Evolutionary conservation across 2,888 invertebrate species (phyloP), one percentile per base, ranked within the genome.

Genomic region (Blastobasis adustella): DNA sequence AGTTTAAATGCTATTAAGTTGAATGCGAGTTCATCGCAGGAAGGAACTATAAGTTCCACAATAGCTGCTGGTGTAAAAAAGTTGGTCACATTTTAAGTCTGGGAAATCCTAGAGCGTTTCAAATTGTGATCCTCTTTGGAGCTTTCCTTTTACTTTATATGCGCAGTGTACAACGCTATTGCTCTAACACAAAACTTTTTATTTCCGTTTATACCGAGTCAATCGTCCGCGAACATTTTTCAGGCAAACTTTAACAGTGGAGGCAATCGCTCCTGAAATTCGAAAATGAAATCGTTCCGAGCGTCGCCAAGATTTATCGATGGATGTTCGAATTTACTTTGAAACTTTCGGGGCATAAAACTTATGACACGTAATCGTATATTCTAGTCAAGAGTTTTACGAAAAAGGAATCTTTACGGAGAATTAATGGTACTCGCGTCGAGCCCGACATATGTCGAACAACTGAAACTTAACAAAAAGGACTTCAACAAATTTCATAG

Each of bases 201-300:
- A 88, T 88, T 86, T 87, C 86, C 88, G 85, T 83, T 87, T 85
- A 88, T 87, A 82, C 79, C 76, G 79, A 87, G 86, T 86, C 88
- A 88, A 88, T 88, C 86, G 88, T 79, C 85, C 83, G 82, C 79
- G 83, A 86, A 86, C 82, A 88, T 84, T 88, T 88, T 88, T 87
- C 88, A 88, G 84, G 84, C 85, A 88, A 88, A 88, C 84, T 88
- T 88, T 86, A 87, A 88, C 88, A 87, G 84, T 85, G 78, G 85
- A 82, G 83, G 85, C 86, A 88, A 88, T 88, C 86, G 88, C 77
- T 88, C 83, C 87, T 85, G 88, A 87, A 87, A 87, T 87, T 85
- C 88, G 88, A 88, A 88, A 88, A 88, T 88, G 87, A 88, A 88
- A 87, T 86, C 87, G 86, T 85, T 82, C 79, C 73, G 77, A 85